phyloP scores from a whole-genome alignment of 2,888 invertebrate species.

The Ectobius pallidus region DNA sequence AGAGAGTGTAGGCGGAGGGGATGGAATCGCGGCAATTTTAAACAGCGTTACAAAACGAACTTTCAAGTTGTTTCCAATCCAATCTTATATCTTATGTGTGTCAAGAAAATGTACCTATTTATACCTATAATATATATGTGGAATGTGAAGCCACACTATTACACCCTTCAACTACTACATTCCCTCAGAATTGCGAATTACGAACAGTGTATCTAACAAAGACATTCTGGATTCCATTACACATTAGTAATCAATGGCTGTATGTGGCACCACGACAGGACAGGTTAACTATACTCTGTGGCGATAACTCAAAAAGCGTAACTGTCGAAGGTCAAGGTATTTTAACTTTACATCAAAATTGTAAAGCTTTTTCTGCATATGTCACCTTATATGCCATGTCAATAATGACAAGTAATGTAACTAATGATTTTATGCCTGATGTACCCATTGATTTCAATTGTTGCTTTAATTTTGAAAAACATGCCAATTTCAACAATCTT shows the following conservation, averaged over 20 bases:
- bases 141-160: constrained; percentile 14
- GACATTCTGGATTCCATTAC: not conserved
- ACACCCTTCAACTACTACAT: not conserved
- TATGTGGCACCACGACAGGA: no score
- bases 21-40: no score
- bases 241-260: no score
- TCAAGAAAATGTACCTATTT: constrained; percentile 10
- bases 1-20: no score
- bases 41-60: no score
- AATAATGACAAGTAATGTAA: not conserved
- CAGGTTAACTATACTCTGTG: no score
- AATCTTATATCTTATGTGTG: not conserved
- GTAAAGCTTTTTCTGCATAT: not conserved
- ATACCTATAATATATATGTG: not conserved
- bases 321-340: no score
- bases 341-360: no score
- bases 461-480: not conserved
- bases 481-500: not conserved
- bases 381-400: not conserved
- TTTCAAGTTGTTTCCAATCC: not conserved
- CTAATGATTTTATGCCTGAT: not conserved
- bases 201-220: not conserved
- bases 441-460: not conserved
- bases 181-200: not conserved
- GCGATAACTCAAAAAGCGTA: no score